A percentile compares a stretch with the other conserved stretches of the same genome.
Evolutionary conservation across 30 jellyfish, hydroid and myxozoan genomes (phyloP).

Genomic region (Aurelia aurita complex sp. Pacific): DNA sequence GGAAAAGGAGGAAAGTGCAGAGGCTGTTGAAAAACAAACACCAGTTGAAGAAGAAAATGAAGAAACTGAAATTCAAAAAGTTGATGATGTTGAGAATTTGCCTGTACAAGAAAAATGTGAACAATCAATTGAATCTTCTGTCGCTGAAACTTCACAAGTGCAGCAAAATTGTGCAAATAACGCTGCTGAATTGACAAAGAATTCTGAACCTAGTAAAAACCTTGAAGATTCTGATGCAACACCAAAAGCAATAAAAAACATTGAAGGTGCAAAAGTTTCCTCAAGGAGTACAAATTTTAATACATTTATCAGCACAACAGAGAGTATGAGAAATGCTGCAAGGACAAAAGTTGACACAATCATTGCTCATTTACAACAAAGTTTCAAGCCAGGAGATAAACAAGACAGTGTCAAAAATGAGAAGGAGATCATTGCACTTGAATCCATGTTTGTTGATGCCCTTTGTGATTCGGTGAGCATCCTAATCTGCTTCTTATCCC

Average conservation of each 20-base stretch:
- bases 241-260: conserved; percentile 6
- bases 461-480: conserved; percentile 59
- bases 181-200: conserved; percentile 1
- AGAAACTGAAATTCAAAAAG: neutral
- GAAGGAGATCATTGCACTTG: conserved; percentile 1
- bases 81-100: too few relatives aligned
- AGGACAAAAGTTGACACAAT: conserved; percentile 59
- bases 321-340: conserved; percentile 70
- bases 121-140: too few relatives aligned
- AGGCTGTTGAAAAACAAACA: too few relatives aligned
- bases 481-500: too few relatives aligned
- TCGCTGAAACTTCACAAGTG: neutral
- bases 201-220: neutral
- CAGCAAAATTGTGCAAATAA: neutral
- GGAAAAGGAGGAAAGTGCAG: too few relatives aligned
- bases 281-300: neutral
- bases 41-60: neutral
- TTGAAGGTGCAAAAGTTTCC: neutral
- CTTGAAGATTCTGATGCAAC: neutral
- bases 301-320: conserved; percentile 52
- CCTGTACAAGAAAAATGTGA: too few relatives aligned
- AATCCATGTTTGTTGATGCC: conserved; percentile 42
- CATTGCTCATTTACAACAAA: conserved; percentile 46
- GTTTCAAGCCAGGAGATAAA: conserved; percentile 5
- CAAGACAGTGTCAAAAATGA: neutral